Conservation (phyloP, 2,797 vertebrate species). For the Semotilus atromaculatus region DNA sequence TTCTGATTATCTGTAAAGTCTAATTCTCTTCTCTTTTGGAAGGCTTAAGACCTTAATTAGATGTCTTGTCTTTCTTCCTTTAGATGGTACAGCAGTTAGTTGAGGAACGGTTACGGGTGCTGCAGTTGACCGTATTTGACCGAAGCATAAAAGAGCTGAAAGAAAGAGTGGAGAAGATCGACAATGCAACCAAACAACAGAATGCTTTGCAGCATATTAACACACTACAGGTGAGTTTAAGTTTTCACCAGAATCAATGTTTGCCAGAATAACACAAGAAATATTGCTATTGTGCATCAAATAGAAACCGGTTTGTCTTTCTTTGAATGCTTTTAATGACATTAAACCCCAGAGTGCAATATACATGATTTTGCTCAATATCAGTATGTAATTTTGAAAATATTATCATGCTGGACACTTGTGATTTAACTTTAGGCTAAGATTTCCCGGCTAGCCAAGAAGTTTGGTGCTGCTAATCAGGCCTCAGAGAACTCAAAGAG, state of each 20-base stretch:
- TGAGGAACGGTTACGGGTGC: slow-evolving; percentile 85
- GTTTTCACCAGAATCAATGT: background rate
- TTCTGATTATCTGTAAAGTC: background rate
- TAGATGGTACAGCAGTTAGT: slow-evolving; percentile 92
- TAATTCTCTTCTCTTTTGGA: background rate
- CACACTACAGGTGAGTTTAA: slow-evolving; percentile 74
- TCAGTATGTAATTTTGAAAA: background rate
- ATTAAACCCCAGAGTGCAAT: background rate
- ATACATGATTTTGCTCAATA: background rate
- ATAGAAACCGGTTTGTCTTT: background rate
- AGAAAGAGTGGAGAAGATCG: slow-evolving; percentile 91
- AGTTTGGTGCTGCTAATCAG: slow-evolving; percentile 90
- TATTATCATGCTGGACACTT: background rate
- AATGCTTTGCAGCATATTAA: slow-evolving; percentile 70
- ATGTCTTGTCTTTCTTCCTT: slow-evolving; percentile 1
- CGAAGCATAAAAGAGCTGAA: slow-evolving; percentile 88
- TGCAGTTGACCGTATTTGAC: slow-evolving; percentile 90
- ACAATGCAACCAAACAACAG: slow-evolving; percentile 91
- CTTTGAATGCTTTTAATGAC: background rate
- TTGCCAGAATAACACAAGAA: background rate
- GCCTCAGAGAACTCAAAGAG: slow-evolving; percentile 90
- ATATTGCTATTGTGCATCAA: background rate
- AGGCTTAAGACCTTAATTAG: background rate
- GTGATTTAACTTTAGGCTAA: slow-evolving; percentile 82
- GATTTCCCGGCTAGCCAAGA: slow-evolving; percentile 90